Conservation (phyloP, 1,140 invertebrate genomes). For the Pogonognathellus flavescens region DNA sequence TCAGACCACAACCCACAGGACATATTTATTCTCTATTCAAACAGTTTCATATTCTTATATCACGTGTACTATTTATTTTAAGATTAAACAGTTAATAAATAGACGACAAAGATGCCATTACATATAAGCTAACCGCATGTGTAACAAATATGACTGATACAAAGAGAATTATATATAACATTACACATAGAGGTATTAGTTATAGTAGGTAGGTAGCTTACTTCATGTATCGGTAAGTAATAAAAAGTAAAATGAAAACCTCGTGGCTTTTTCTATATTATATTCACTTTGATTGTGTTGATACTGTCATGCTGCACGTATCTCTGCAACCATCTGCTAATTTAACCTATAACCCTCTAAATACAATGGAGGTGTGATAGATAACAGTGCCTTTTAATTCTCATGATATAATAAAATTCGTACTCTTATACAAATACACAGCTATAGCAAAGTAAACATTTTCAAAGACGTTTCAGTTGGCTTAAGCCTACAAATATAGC, state of each 20-base stretch:
- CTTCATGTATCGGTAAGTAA: too few relatives aligned
- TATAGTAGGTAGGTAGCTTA: too few relatives aligned
- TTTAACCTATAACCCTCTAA: not conserved
- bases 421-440: not conserved
- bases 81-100: not conserved
- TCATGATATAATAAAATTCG: not conserved
- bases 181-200: too few relatives aligned
- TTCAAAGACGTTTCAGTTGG: not conserved
- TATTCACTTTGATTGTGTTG: too few relatives aligned
- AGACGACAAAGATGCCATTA: constrained; percentile 11
- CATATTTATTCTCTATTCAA: not conserved
- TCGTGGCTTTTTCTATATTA: too few relatives aligned
- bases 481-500: not conserved
- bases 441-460: not conserved
- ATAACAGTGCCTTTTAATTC: not conserved
- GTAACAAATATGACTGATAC: not conserved
- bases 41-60: not conserved
- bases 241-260: too few relatives aligned
- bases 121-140: not conserved
- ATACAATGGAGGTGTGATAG: not conserved
- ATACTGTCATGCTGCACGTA: too few relatives aligned
- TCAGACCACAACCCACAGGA: not conserved
- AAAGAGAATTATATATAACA: not conserved
- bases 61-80: not conserved
- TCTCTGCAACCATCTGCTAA: too few relatives aligned